A percentile compares a stretch with the other conserved stretches of the same genome.
Conservation (phyloP, 1,140 invertebrate genomes). For the Nasonia longicornis region DNA sequence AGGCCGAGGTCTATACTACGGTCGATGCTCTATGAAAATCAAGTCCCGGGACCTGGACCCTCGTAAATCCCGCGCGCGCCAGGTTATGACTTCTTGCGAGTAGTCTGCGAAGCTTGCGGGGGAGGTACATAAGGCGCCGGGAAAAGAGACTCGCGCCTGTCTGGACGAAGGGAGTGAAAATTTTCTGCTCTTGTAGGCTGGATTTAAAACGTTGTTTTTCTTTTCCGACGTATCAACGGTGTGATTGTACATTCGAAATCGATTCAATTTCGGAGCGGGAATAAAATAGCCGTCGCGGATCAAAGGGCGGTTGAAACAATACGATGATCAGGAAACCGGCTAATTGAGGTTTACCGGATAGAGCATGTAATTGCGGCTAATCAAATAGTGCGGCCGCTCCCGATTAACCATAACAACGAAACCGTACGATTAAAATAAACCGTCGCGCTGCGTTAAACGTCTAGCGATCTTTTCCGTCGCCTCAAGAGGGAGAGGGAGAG, state of each 20-base stretch:
- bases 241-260: no score
- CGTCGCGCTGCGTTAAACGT: no score
- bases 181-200: not conserved
- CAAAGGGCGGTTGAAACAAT: not conserved
- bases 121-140: no score
- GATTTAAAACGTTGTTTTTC: no score
- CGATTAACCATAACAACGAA: no score
- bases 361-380: not conserved
- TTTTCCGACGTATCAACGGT: no score
- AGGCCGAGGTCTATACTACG: not conserved
- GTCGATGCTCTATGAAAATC: slow-evolving; percentile 19
- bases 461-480: no score
- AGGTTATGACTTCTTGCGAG: not conserved
- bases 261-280: not conserved
- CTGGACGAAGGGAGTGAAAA: not conserved
- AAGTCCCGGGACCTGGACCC: not conserved
- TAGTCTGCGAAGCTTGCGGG: not conserved
- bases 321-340: not conserved
- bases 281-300: not conserved
- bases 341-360: not conserved
- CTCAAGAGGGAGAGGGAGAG: no score
- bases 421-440: not conserved
- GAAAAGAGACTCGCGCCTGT: no score
- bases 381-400: not conserved
- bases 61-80: slow-evolving; percentile 16